Conservation (phyloP, 1,140 invertebrate species). For the Hestina assimilis region DNA sequence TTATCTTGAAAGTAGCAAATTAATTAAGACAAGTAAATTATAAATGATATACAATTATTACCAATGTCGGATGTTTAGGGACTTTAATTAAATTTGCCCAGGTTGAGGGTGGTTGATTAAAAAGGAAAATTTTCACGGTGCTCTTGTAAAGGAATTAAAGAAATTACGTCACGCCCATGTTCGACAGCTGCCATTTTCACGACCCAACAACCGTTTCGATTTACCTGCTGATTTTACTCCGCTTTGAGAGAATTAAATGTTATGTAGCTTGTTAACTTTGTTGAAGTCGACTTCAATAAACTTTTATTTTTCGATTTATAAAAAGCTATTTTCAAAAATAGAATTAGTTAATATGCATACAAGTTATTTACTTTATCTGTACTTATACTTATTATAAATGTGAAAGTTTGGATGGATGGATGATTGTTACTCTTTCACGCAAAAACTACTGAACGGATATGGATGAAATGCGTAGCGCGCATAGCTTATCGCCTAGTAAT, state of each 20-base stretch:
- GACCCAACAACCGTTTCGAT: neutral
- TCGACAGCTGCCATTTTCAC: conserved; percentile 22
- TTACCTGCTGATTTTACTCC: conserved; percentile 16
- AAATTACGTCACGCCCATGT: conserved; percentile 41
- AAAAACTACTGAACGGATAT: too few species aligned
- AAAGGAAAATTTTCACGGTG: conserved; percentile 45
- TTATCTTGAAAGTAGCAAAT: neutral
- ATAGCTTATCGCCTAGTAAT: too few species aligned
- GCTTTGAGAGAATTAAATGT: neutral
- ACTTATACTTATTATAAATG: too few species aligned
- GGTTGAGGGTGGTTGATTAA: conserved; percentile 48
- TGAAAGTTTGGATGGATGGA: too few species aligned
- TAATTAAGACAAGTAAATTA: neutral
- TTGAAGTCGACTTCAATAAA: neutral
- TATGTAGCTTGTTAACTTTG: neutral
- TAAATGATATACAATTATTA: conserved; percentile 45
- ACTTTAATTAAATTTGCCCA: conserved; percentile 58
- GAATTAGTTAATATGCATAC: too few species aligned
- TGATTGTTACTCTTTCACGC: too few species aligned
- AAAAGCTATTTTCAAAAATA: too few species aligned
- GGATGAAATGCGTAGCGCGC: too few species aligned
- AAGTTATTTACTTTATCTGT: too few species aligned
- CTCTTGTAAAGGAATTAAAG: conserved; percentile 41
- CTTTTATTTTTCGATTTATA: too few species aligned
- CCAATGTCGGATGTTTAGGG: conserved; percentile 56